Percentiles rank a stretch among this genome's conserved stretches.
phyloP scores from a whole-genome alignment of 2,113 vertebrate species.

The Pogona vitticeps region DNA sequence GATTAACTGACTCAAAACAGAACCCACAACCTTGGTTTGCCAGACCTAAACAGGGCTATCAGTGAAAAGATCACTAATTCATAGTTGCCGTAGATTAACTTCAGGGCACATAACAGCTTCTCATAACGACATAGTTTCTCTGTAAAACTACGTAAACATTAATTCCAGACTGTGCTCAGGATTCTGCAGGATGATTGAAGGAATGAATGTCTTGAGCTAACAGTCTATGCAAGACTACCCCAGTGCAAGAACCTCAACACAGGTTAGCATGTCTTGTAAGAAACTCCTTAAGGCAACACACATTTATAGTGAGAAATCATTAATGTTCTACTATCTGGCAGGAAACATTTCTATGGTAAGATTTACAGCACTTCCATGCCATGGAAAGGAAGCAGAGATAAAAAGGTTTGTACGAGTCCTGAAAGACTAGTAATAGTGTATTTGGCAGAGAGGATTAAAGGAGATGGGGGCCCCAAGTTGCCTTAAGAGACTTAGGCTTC shows the following conservation, averaged over 20 bases:
- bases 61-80: too few relatives aligned
- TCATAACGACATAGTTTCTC: rapidly evolving
- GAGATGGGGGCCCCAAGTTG: neutral
- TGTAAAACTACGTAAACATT: neutral
- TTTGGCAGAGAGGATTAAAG: slow-evolving; percentile 41
- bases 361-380: slow-evolving; percentile 30
- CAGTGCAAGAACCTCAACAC: rapidly evolving
- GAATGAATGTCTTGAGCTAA: neutral
- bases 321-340: slow-evolving; percentile 11
- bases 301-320: slow-evolving; percentile 3
- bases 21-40: too few relatives aligned
- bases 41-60: too few relatives aligned
- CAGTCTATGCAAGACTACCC: neutral
- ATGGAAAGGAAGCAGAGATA: slow-evolving; percentile 25
- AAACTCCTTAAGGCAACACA: neutral
- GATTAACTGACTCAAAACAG: too few relatives aligned
- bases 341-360: neutral
- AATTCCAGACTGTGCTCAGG: neutral
- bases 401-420: slow-evolving; percentile 5
- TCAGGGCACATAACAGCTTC: neutral
- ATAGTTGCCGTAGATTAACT: too few relatives aligned
- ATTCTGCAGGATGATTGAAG: neutral
- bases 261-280: rapidly evolving
- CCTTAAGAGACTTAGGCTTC: slow-evolving; percentile 7
- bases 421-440: slow-evolving; percentile 34